Evolutionary conservation across 1,140 invertebrate species (phyloP), one percentile per base, ranked within the genome.

Genomic region (Telenomus remus): DNA sequence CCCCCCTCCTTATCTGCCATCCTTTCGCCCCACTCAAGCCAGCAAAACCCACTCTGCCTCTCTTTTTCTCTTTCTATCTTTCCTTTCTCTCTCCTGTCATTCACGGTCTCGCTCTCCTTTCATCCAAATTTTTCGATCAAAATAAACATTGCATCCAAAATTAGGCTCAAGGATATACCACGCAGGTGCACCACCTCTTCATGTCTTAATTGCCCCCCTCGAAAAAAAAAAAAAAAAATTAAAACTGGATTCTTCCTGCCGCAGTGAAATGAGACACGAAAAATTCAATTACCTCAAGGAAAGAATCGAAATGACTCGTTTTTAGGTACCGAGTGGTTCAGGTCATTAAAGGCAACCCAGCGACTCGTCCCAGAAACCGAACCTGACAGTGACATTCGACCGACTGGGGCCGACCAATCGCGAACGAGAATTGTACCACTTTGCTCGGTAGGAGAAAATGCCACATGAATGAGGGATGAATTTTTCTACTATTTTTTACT

Each of bases 1-100:
- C 68, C 42, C 44, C 61, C 68, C 79, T 65, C 64, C 56, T 35
- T 16, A 27, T 57, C 79, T 80, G 65, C 68, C 79, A 69, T 81
- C 77, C 66, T 82, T 82, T 61, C 68, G 49, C 70, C 55, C 53
- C 53, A 57, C 51, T 54, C 56, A n/a, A n/a, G 63, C 64, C 44
- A 46, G 46, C 11, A 1, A 35, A 44, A 54, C 64, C 53, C 57
- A 33, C 63, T 47, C 49, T 77, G 54, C 64, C 75, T 46, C 63
- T 66, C 53, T 44, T 57, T 51, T 13, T 70, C 66, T 61, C 51
- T 12, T 44, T n/a, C 12, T 61, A 35, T 70, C 56, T 6, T 37
- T 44, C 3, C 11, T 12, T 12, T 57, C 51, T 65, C 43, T 76
- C 75, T 63, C 70, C 70, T 79, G 71, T 76, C 71, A 51, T 33